Percentiles rank a stretch among this genome's conserved stretches.
These are phyloP conservation scores for Ancistrus triradiatus DNA, from an alignment of 2,113 vertebrate genomes.

Conservation along the genomic window DNA sequence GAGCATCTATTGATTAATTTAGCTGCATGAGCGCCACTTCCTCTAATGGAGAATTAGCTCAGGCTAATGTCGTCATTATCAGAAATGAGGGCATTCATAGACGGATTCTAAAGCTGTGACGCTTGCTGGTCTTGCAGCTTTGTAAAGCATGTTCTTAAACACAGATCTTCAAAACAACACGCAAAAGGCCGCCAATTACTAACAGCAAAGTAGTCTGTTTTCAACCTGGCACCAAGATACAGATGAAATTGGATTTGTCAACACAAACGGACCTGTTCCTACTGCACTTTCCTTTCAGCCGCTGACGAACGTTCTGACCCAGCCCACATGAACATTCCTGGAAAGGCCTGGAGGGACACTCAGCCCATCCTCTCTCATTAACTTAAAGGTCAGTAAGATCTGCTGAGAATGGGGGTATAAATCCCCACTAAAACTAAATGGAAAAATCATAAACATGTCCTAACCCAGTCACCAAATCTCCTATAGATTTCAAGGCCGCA, in stretches of 20 bases:
- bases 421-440: constrained; percentile 5
- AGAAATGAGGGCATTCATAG: constrained; percentile 10
- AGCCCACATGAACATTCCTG: background rate
- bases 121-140: background rate
- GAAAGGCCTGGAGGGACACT: constrained; percentile 4
- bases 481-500: background rate
- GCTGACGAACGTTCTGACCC: background rate
- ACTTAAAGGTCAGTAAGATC: constrained; percentile 30
- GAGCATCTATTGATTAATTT: constrained; percentile 21
- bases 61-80: constrained; percentile 16
- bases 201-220: background rate
- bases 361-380: constrained; percentile 25
- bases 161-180: background rate
- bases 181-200: background rate
- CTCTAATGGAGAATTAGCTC: constrained; percentile 6
- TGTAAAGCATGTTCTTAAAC: background rate
- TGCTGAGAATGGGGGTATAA: constrained; percentile 4
- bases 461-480: background rate
- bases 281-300: background rate
- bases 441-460: background rate
- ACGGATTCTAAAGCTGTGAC: background rate
- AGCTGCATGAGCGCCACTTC: constrained; percentile 16
- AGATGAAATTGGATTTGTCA: background rate
- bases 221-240: background rate
- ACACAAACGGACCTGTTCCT: background rate